Evolutionary conservation across 1,140 invertebrate species (phyloP), one percentile per base, ranked within the genome.

Genomic region (Elysia chlorotica): DNA sequence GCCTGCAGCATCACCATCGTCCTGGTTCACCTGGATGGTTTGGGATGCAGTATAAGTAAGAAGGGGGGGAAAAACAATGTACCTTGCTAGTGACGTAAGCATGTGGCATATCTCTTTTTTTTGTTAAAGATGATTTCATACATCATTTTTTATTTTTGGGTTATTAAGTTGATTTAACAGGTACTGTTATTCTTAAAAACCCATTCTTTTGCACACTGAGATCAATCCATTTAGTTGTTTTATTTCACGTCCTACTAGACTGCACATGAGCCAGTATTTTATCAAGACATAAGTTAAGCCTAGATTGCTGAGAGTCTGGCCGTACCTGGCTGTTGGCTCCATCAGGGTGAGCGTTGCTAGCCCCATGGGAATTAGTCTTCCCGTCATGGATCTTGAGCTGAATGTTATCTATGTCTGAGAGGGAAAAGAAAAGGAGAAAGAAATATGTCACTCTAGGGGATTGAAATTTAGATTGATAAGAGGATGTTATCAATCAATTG

Each of bases 341-440:
- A 59, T 67, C 56, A 0, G 56, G 36, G 19, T 67, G 65, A 21
- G 65, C 67, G 36, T 68, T 63, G 73, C 35, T 70, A 19, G 73
- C 59, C 0, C 66, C 66, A 57, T 70, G 73, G 19, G 69, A 71
- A 38, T 71, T 71, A n/a, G n/a, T n/a, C 54, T 83, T 83, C 62
- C 79, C 79, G 19, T 78, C 79, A 28, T 72, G 74, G 6, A 80
- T 54, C 41, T 77, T 69, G 19, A 79, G 75, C 48, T 78, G 78
- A 56, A 80, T 79, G 17, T 73, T 62, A 65, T 83, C 83, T 5
- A 79, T 68, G 73, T 82, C 83, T 82, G 62, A 3, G 53, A 70
- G 25, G 69, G 28, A 36, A 35, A 35, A 14, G 19, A 59, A 14
- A 6, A n/a, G 56, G 25, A 28, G 56, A 59, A 10, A 25, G 28